These are phyloP conservation scores for Reticulitermes speratus DNA, from an alignment of 1,140 invertebrate species.

Conservation along the genomic window DNA sequence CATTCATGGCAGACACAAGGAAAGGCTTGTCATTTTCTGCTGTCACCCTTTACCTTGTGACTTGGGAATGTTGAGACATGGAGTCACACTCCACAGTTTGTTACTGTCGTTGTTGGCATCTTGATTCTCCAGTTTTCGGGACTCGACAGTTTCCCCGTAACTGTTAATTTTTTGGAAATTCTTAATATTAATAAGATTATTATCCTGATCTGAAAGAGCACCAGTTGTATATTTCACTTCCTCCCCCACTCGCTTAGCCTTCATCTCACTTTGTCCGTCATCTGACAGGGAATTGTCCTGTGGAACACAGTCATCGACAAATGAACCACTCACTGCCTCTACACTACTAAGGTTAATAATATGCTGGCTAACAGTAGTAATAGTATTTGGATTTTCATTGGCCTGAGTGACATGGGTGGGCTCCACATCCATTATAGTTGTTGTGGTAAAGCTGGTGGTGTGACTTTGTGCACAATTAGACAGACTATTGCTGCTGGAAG, in stretches of 20 bases:
- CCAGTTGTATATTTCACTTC: conserved; percentile 26
- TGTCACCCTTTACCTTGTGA: not conserved
- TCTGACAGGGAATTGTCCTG: not conserved
- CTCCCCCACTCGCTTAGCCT: not conserved
- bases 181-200: conserved; percentile 23
- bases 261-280: not conserved
- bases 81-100: not conserved
- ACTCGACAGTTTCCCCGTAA: conserved; percentile 20
- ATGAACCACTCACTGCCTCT: conserved; percentile 12
- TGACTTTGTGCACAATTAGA: conserved; percentile 37
- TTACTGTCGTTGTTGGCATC: not conserved
- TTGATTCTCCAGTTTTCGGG: not conserved
- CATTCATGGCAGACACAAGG: conserved; percentile 38
- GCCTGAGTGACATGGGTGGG: conserved; percentile 35
- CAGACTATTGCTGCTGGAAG: conserved; percentile 43
- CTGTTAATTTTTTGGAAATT: conserved; percentile 27
- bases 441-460: conserved; percentile 30
- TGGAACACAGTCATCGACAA: not conserved
- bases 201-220: conserved; percentile 36
- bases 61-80: not conserved
- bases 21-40: not conserved
- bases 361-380: conserved; percentile 20
- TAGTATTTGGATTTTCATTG: conserved; percentile 35
- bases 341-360: conserved; percentile 7
- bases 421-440: conserved; percentile 24